Evolutionary conservation across 2,888 invertebrate genomes (phyloP), one percentile per base, ranked within the genome.

Genomic region (Liopterus haemorrhoidalis): DNA sequence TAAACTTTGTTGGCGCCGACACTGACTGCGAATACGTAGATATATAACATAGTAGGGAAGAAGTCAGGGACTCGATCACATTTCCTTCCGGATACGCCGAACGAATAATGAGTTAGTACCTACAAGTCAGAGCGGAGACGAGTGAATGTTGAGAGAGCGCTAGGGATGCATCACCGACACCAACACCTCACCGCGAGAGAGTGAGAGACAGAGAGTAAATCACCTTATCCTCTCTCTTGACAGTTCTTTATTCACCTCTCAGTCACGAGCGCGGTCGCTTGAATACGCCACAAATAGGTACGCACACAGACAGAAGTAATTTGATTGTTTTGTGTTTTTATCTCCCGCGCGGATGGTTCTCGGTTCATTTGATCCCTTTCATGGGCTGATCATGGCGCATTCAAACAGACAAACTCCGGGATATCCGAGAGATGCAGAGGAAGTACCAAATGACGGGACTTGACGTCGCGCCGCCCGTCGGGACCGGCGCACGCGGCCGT

Each of bases 351-450:
- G 45, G 45, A 39, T 45, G 33, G 39, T 39, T 45, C 33, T 24
- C 21, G 39, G 45, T 45, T 45, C 45, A 45, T 45, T 45, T 45
- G 45, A 38, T 45, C 27, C 45, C 27, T 45, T 45, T 45, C 45
- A 45, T 27, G 25, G 45, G 45, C 25, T 45, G 45, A 45, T 45
- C 45, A 45, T 45, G 45, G 14, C 25, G 45, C 19, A 45, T 45
- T 45, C 45, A 45, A n/a, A n/a, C n/a, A n/a, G n/a, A n/a, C n/a
- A n/a, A n/a, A n/a, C n/a, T n/a, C n/a, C n/a, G n/a, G n/a, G n/a
- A n/a, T n/a, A n/a, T n/a, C n/a, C n/a, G n/a, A n/a, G n/a, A n/a
- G n/a, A n/a, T n/a, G n/a, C n/a, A n/a, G n/a, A n/a, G n/a, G n/a
- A n/a, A n/a, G n/a, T n/a, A n/a, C n/a, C n/a, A n/a, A n/a, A n/a